phyloP scores from a whole-genome alignment of 2,113 vertebrate species.

The Alosa alosa region DNA sequence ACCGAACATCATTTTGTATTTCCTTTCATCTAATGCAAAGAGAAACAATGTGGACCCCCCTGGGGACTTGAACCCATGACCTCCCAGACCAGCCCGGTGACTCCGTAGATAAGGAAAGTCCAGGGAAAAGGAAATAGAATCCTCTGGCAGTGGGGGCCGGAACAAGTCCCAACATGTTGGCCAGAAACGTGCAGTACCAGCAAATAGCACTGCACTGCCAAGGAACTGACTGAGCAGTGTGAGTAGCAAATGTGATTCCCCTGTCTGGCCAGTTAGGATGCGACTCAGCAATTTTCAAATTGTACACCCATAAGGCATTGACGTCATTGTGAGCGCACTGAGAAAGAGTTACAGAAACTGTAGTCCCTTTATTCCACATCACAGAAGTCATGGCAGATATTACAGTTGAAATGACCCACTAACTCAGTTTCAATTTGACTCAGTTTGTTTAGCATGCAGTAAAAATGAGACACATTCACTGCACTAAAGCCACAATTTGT shows the following conservation, averaged over 20 bases:
- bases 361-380: not conserved
- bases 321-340: constrained; percentile 21
- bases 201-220: not conserved
- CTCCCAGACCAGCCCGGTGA: not conserved
- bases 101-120: not conserved
- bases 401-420: constrained; percentile 11
- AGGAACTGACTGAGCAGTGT: not conserved
- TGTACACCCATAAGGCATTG: constrained; percentile 24
- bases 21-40: not conserved
- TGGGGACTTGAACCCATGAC: not conserved
- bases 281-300: constrained; percentile 40
- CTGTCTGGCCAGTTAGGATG: constrained; percentile 27
- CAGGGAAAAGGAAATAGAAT: not conserved
- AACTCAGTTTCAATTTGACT: not conserved
- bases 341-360: not conserved
- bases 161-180: not conserved
- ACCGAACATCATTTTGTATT: not conserved
- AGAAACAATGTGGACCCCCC: not conserved
- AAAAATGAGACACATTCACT: not conserved
- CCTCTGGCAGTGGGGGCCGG: not conserved
- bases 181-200: not conserved
- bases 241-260: not conserved
- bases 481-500: not conserved
- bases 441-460: not conserved
- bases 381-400: not conserved